Conservation (phyloP, 2,113 vertebrate species). For the Psettodes erumei region DNA sequence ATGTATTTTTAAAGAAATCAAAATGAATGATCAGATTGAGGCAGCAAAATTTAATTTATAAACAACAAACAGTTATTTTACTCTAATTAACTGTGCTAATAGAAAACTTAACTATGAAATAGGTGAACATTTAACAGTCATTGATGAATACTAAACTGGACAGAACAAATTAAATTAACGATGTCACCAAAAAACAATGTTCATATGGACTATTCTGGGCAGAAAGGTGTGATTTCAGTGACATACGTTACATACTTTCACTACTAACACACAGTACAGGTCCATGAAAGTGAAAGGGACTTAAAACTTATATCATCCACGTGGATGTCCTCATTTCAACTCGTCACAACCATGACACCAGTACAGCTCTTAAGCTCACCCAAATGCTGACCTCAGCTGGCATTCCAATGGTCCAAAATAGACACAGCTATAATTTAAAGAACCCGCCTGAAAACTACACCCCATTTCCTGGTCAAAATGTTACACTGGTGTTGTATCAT, state of each 20-base stretch:
- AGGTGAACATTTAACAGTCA: not conserved
- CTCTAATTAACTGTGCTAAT: no score
- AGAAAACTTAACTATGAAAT: not conserved
- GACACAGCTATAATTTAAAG: constrained; percentile 72
- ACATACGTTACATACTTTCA: not conserved
- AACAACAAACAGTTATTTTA: no score
- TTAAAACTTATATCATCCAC: not conserved
- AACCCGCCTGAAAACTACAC: constrained; percentile 53
- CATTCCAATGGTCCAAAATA: constrained; percentile 77
- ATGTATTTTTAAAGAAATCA: constrained; percentile 26
- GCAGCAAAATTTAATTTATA: not conserved
- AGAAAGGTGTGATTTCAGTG: not conserved
- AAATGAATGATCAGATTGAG: constrained; percentile 8
- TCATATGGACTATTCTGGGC: not conserved
- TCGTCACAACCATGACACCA: not conserved
- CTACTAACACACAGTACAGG: not conserved
- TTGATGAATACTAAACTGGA: not conserved
- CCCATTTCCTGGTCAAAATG: constrained; percentile 44
- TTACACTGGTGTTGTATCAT: constrained; percentile 58
- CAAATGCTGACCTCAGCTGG: constrained; percentile 62
- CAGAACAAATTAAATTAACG: not conserved
- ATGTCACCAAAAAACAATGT: not conserved
- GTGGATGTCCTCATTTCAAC: constrained; percentile 51
- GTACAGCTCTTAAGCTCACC: constrained; percentile 36
- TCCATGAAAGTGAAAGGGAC: not conserved